These are phyloP conservation scores for Ophion slaviceki DNA, from an alignment of 2,888 invertebrate species.

Conservation along the genomic window DNA sequence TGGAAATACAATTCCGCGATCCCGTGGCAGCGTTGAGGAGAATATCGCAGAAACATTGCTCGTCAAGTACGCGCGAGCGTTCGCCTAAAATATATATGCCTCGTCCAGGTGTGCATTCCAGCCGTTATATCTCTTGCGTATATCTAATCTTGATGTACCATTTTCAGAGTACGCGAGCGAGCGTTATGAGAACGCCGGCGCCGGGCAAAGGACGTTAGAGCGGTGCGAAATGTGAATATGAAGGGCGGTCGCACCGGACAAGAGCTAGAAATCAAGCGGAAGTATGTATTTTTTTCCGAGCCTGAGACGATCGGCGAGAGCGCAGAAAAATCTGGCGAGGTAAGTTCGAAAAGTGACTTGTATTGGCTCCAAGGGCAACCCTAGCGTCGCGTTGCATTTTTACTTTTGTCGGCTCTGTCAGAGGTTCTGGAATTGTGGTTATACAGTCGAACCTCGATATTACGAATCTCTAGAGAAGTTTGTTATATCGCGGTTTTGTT, in stretches of 20 bases:
- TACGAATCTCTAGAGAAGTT: no score
- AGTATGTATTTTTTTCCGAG: conserved; percentile 78
- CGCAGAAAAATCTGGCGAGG: conserved; percentile 74
- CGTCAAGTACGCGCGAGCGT: conserved; percentile 22
- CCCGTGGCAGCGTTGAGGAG: not conserved
- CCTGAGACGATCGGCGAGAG: conserved; percentile 74
- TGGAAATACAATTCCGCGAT: not conserved
- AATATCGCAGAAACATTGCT: conserved; percentile 18
- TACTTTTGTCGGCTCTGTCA: not conserved
- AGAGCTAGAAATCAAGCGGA: conserved; percentile 72
- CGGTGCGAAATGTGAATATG: conserved; percentile 68
- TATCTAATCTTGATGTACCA: conserved; percentile 53
- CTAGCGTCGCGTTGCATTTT: not conserved
- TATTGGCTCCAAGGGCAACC: not conserved
- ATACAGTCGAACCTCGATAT: no score
- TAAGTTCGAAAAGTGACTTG: conserved; percentile 68
- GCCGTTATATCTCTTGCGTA: not conserved
- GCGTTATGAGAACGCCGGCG: conserved; percentile 27
- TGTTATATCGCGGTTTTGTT: no score
- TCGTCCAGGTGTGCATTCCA: not conserved
- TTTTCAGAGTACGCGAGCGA: conserved; percentile 32
- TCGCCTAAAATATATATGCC: not conserved
- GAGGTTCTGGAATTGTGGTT: not conserved
- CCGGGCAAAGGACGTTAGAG: conserved; percentile 15
- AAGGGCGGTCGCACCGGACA: conserved; percentile 73